Conservation (phyloP, 2,888 invertebrate species). For the Philhelius pedissequus region DNA sequence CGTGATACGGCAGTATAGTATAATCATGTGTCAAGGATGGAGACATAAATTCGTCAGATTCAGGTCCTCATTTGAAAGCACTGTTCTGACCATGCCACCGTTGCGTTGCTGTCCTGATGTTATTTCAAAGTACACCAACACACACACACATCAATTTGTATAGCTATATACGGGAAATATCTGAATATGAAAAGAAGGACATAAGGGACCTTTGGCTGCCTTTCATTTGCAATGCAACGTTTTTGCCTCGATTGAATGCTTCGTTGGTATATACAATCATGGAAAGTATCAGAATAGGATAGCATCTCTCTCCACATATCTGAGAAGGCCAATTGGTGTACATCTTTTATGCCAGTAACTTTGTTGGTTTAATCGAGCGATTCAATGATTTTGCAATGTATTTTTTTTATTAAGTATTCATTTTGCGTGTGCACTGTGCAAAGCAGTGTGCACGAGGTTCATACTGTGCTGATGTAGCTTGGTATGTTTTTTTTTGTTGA, state of each 20-base stretch:
- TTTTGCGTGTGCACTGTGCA: neutral
- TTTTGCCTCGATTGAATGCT: conserved; percentile 22
- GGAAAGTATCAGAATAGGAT: conserved; percentile 6
- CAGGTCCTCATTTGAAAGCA: conserved; percentile 53
- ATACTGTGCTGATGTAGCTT: neutral
- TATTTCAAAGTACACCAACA: conserved; percentile 8
- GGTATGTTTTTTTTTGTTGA: neutral
- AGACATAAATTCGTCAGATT: conserved; percentile 63
- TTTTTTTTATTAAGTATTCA: neutral
- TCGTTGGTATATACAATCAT: conserved; percentile 27
- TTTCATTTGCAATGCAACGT: conserved; percentile 17
- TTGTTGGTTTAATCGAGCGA: conserved; percentile 50
- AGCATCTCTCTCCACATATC: neutral
- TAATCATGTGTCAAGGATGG: conserved; percentile 65
- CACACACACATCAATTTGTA: neutral
- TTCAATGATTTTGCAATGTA: conserved; percentile 25
- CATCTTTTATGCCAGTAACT: conserved; percentile 4
- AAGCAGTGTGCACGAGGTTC: neutral
- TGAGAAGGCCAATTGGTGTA: neutral
- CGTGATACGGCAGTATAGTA: conserved; percentile 30
- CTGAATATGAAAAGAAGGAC: conserved; percentile 25
- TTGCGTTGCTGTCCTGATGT: conserved; percentile 2
- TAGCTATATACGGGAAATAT: neutral
- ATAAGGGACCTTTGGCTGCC: neutral
- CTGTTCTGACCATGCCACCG: neutral